Conservation (phyloP, 2,797 vertebrate species). For the Staurois parvus region DNA sequence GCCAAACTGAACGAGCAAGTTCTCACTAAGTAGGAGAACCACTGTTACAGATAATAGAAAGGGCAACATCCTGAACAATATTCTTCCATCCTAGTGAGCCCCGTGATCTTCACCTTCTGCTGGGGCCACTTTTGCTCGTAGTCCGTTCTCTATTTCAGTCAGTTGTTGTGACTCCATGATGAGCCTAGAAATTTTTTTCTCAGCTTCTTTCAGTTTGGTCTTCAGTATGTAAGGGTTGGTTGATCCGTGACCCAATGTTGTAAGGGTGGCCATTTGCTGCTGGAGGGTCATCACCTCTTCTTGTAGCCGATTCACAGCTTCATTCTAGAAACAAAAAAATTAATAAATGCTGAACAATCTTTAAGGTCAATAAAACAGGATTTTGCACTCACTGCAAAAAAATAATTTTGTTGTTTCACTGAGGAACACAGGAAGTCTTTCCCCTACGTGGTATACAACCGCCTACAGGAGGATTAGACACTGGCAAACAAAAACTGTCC, state of each 20-base stretch:
- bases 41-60: too few species aligned
- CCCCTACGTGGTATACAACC: too few species aligned
- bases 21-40: too few species aligned
- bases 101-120: conserved; percentile 65
- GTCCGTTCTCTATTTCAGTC: conserved; percentile 86
- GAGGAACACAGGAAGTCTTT: too few species aligned
- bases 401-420: neutral
- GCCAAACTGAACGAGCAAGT: too few species aligned
- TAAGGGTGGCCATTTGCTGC: conserved; percentile 64
- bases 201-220: conserved; percentile 81
- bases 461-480: too few species aligned
- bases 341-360: neutral
- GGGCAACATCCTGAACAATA: too few species aligned
- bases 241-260: conserved; percentile 31
- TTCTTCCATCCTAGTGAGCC: too few species aligned
- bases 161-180: conserved; percentile 85
- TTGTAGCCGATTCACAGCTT: conserved; percentile 65
- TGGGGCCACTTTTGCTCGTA: conserved; percentile 76
- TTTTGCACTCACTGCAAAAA: too few species aligned
- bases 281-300: conserved; percentile 69
- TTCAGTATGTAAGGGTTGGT: conserved; percentile 64
- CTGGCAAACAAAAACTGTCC: too few species aligned
- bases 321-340: conserved; percentile 37
- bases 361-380: neutral
- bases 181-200: conserved; percentile 77